A percentile compares a stretch with the other conserved stretches of the same genome.
phyloP scores from a whole-genome alignment of 2,797 vertebrate genomes.

The Euphonia xanthogaster region DNA sequence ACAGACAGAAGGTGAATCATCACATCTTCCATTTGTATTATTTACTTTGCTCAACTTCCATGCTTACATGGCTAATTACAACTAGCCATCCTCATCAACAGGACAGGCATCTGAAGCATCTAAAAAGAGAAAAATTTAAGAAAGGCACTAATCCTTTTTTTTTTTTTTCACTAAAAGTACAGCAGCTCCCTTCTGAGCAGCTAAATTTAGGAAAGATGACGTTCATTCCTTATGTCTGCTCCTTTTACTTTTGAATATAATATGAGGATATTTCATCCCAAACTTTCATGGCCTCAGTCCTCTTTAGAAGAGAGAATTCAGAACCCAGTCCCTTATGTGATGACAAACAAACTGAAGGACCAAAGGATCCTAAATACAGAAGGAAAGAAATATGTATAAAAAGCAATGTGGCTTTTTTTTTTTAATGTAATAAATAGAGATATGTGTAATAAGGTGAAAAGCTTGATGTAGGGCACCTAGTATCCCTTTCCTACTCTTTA shows the following conservation, averaged over 20 bases:
- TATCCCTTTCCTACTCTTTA: background rate
- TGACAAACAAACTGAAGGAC: background rate
- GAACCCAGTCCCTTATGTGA: background rate
- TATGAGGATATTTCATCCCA: background rate
- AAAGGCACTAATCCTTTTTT: background rate
- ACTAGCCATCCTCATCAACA: background rate
- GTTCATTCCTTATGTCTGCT: background rate
- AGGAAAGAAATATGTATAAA: background rate
- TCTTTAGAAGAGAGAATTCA: background rate
- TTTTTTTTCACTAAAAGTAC: background rate
- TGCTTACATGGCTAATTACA: background rate
- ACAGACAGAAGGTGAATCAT: background rate
- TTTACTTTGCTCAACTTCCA: background rate
- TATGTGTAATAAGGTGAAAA: background rate
- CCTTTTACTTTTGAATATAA: background rate
- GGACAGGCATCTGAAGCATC: background rate
- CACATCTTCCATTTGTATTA: background rate
- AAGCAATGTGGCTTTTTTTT: background rate
- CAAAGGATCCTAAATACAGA: background rate
- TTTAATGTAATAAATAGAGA: background rate
- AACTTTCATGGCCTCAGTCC: background rate
- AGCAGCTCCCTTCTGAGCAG: background rate
- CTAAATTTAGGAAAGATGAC: background rate
- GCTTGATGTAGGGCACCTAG: background rate
- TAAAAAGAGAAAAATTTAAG: background rate